Evolutionary conservation across 2,113 vertebrate species (phyloP).

Genomic region (Poeciliopsis retropinna): DNA sequence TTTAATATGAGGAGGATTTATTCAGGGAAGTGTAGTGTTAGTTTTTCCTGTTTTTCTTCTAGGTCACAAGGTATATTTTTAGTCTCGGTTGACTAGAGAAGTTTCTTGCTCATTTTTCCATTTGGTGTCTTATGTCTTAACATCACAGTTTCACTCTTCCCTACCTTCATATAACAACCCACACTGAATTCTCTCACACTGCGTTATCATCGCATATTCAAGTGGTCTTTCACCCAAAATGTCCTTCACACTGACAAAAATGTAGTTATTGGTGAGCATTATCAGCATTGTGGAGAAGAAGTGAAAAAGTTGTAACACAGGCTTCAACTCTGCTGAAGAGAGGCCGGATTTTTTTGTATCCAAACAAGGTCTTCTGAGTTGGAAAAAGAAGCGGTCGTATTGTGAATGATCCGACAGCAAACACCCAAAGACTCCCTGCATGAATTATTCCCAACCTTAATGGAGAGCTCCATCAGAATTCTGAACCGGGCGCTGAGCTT

Average conservation of each 20-base stretch:
- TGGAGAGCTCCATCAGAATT: slow-evolving; percentile 55
- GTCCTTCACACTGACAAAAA: too few relatives aligned
- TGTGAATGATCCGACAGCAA: slow-evolving; percentile 36
- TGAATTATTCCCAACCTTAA: slow-evolving; percentile 66
- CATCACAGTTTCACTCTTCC: too few relatives aligned
- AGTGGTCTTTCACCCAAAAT: background rate
- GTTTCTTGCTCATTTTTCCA: too few relatives aligned
- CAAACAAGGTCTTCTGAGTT: slow-evolving; percentile 1
- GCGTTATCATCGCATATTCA: background rate
- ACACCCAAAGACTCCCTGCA: slow-evolving; percentile 48
- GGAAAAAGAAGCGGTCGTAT: slow-evolving; percentile 9
- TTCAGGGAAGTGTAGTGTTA: too few relatives aligned
- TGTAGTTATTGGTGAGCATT: too few relatives aligned
- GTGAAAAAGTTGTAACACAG: background rate
- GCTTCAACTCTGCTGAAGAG: slow-evolving; percentile 1
- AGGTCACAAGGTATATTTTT: too few relatives aligned
- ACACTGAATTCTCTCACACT: background rate
- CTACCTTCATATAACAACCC: background rate
- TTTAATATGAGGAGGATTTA: too few relatives aligned
- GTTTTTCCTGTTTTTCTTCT: too few relatives aligned
- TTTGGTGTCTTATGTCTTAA: too few relatives aligned
- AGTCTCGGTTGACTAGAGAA: too few relatives aligned
- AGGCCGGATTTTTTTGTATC: slow-evolving; percentile 1
- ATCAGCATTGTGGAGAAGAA: background rate
- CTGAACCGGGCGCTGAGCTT: slow-evolving; percentile 50